Evolutionary conservation across 2,797 vertebrate genomes (phyloP).

Genomic region (Nasua narica): DNA sequence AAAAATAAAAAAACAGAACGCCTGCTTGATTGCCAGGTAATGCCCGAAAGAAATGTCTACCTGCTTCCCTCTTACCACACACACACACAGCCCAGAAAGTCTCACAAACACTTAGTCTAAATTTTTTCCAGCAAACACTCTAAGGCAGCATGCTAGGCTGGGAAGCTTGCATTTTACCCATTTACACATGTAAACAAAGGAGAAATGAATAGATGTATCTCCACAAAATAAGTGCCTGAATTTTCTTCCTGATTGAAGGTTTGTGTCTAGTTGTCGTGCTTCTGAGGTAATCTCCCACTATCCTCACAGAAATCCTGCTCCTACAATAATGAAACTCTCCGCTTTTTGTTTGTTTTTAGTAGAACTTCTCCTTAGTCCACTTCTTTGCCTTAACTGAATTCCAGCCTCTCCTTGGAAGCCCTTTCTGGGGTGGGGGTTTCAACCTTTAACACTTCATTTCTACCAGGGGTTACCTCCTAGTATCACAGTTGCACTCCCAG

Average conservation of each 20-base stretch:
- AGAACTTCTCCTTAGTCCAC: neutral
- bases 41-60: neutral
- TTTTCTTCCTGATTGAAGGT: neutral
- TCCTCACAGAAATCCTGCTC: neutral
- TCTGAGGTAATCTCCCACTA: neutral
- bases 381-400: neutral
- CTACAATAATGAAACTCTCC: neutral
- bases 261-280: neutral
- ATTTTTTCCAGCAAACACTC: neutral
- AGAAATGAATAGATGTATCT: neutral
- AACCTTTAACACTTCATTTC: neutral
- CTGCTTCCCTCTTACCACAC: rapidly evolving
- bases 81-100: neutral
- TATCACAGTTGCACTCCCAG: no score
- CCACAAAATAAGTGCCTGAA: neutral
- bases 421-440: neutral
- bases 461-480: neutral
- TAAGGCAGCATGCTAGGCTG: neutral
- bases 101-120: neutral
- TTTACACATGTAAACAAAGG: neutral
- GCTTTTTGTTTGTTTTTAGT: neutral
- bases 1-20: neutral
- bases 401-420: neutral
- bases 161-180: neutral
- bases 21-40: neutral